Base-by-base conservation (phyloP, 2,797 vertebrate species). In the Heliangelus exortis region DNA sequence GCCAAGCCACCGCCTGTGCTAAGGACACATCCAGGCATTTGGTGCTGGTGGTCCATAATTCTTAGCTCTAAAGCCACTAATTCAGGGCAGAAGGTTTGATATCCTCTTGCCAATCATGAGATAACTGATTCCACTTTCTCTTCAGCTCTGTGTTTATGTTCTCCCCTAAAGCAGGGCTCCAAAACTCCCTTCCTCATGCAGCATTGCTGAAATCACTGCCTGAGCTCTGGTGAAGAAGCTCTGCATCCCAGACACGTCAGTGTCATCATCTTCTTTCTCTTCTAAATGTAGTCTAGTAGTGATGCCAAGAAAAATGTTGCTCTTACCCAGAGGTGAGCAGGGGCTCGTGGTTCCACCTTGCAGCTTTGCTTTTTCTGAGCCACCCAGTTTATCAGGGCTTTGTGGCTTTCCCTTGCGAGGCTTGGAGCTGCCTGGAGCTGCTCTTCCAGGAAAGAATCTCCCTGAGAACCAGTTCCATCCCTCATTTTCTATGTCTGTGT, bases 401-500 rank as follows among this genome's bases (percentile, higher is more conserved):
- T 63, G 39, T 77, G 80, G 26, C 33, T 84, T 92, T 81, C n/a
- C 34, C 47, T 87, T 59, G 41, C 2, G 12, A 94, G 67, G 26
- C 72, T 87, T 91, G 67, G 69, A 54, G 45, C 61, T 67, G 83
- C 80, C 75, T 90, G 47, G 90, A 96, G 90, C 92, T 90, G 79
- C 45, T 85, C 55, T 90, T 93, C 36, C 87, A 79, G 67, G 89
- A 77, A 89, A 83, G 10, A 58, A 33, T 84, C 57, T 69, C 57
- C 95, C 75, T 59, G 59, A 51, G 62, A 86, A 71, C 50, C 16
- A 65, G 6, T 67, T 95, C 68, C 62, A 54, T 13, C 91, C 72
- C 76, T 94, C 41, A 28, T 84, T 87, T 76, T 65, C 74, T 36
- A 9, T 81, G 71, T 87, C 89, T 91, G 25, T 57, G 18, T 84